phyloP scores from a whole-genome alignment of 1,140 invertebrate genomes.

The Sarcophaga peregrina region DNA sequence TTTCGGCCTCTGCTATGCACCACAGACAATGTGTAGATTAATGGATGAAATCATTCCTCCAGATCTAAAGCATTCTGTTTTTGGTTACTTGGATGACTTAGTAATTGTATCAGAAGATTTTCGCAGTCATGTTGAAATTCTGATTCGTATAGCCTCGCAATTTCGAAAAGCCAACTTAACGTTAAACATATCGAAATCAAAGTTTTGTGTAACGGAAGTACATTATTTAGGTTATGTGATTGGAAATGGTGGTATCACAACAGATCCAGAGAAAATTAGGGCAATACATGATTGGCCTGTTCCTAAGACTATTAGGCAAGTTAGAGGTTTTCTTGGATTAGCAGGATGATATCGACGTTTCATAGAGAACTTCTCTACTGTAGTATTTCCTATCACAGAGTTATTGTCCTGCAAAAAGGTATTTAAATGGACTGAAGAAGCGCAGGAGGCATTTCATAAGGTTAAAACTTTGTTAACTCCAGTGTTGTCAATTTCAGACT shows the following conservation, averaged over 20 bases:
- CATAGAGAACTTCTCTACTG: slow-evolving; percentile 47
- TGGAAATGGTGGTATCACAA: slow-evolving; percentile 46
- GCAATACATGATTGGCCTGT: slow-evolving; percentile 48
- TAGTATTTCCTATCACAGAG: slow-evolving; percentile 43
- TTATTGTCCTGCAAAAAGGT: slow-evolving; percentile 27
- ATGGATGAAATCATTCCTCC: slow-evolving; percentile 59
- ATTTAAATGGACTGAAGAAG: slow-evolving; percentile 45
- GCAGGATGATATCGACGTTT: slow-evolving; percentile 48
- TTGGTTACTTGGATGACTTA: slow-evolving; percentile 47
- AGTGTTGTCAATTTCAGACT: slow-evolving; percentile 46
- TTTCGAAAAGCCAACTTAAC: slow-evolving; percentile 64
- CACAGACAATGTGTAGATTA: neutral
- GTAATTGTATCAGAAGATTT: slow-evolving; percentile 29
- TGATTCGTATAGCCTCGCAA: slow-evolving; percentile 60
- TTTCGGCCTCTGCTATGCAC: too few species aligned
- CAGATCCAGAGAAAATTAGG: slow-evolving; percentile 50
- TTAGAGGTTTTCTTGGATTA: slow-evolving; percentile 45
- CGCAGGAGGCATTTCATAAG: slow-evolving; percentile 54
- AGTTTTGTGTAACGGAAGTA: slow-evolving; percentile 60
- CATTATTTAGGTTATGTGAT: slow-evolving; percentile 47
- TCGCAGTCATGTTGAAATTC: slow-evolving; percentile 64
- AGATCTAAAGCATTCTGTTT: slow-evolving; percentile 52
- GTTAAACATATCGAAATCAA: slow-evolving; percentile 67
- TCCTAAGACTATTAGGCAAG: slow-evolving; percentile 46
- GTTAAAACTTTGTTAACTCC: slow-evolving; percentile 50